Conservation (phyloP, 2,113 vertebrate genomes). For the Girardinichthys multiradiatus region DNA sequence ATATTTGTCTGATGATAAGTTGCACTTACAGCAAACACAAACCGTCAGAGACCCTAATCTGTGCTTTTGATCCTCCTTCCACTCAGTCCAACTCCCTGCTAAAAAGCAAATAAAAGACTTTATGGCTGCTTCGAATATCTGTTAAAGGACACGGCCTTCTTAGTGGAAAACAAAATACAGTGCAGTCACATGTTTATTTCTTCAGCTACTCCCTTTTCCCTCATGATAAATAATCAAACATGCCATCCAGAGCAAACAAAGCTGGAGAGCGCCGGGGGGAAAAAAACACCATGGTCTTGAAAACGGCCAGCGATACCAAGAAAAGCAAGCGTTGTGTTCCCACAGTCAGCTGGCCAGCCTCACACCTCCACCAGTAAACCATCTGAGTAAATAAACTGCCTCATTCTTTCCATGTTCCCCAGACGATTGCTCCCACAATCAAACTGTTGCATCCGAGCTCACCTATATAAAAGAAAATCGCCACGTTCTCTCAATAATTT, state of each 20-base stretch:
- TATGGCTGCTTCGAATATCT: conserved; percentile 88
- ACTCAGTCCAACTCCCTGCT: conserved; percentile 73
- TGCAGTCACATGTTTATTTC: conserved; percentile 93
- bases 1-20: conserved; percentile 62
- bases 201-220: conserved; percentile 92
- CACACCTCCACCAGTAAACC: conserved; percentile 95
- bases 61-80: conserved; percentile 73
- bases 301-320: conserved; percentile 89
- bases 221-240: conserved; percentile 99
- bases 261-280: conserved; percentile 82
- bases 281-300: conserved; percentile 87
- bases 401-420: conserved; percentile 96
- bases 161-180: conserved; percentile 96
- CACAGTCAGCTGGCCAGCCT: conserved; percentile 88
- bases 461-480: conserved; percentile 54
- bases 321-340: conserved; percentile 91
- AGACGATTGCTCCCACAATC: conserved; percentile 92
- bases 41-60: conserved; percentile 47
- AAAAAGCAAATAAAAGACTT: conserved; percentile 86
- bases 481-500: conserved; percentile 20
- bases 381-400: conserved; percentile 96
- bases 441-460: conserved; percentile 87
- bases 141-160: conserved; percentile 90
- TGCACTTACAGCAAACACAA: conserved; percentile 55
- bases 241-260: conserved; percentile 98